Percentiles rank a stretch among this genome's conserved stretches.
phyloP scores from a whole-genome alignment of 2,113 vertebrate species.

The Australoheros scitulus region DNA sequence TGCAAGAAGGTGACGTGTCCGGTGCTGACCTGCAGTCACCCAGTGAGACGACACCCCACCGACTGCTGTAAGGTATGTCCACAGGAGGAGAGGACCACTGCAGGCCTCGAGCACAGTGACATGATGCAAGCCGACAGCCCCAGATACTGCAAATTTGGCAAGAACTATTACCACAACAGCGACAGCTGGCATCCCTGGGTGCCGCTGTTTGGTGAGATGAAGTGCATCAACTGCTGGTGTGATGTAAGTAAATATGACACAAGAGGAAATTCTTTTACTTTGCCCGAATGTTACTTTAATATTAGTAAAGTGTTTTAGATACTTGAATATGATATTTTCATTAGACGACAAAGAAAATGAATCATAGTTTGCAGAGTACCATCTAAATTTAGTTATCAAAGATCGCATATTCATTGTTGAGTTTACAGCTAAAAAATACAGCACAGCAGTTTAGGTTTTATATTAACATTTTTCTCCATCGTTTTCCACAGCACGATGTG shows the following conservation, averaged over 20 bases:
- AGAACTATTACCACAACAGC: conserved; percentile 93
- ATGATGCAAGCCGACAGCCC: conserved; percentile 94
- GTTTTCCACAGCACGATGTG: conserved; percentile 80
- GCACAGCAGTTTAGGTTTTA: neutral
- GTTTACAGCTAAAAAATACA: neutral
- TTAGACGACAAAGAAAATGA: neutral
- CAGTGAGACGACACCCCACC: conserved; percentile 86
- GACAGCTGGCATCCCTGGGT: conserved; percentile 95
- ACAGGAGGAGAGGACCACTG: conserved; percentile 74
- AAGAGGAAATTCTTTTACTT: neutral
- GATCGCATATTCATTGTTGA: neutral
- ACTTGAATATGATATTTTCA: neutral
- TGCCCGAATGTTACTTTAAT: neutral
- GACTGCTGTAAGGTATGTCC: conserved; percentile 98
- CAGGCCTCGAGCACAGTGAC: conserved; percentile 80
- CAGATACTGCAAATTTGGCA: conserved; percentile 91
- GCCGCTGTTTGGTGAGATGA: conserved; percentile 92
- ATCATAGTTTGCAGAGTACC: conserved; percentile 11
- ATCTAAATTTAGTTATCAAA: neutral
- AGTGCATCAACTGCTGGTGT: conserved; percentile 98
- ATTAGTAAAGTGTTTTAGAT: neutral
- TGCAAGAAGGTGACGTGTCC: conserved; percentile 98
- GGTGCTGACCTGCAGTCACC: conserved; percentile 86
- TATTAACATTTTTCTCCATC: neutral
- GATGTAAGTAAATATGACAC: conserved; percentile 84